Percentiles rank a stretch among this genome's conserved stretches.
Evolutionary conservation across 2,888 invertebrate species (phyloP).

Genomic region (Himalopsyche tibetana): DNA sequence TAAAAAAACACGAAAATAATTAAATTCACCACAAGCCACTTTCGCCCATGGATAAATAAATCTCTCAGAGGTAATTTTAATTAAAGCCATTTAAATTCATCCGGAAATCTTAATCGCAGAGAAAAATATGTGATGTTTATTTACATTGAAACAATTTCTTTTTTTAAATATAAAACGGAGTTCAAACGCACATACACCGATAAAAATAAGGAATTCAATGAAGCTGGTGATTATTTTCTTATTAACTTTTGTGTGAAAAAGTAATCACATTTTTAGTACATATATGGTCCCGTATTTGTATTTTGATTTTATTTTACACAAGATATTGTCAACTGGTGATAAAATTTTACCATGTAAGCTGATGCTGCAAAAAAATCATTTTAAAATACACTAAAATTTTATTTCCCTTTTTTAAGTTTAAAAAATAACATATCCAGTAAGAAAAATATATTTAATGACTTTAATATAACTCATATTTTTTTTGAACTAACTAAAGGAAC

Average conservation of each 20-base stretch:
- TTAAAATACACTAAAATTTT: too few relatives aligned
- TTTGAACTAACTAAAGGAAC: too few relatives aligned
- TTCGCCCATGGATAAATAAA: background rate
- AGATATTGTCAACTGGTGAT: background rate
- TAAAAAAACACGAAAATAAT: conserved; percentile 8
- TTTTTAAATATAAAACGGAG: background rate
- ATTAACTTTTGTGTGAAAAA: background rate
- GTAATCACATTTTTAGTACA: conserved; percentile 16
- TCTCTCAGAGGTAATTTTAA: conserved; percentile 14
- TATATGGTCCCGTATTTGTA: background rate
- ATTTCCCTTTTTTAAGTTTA: too few relatives aligned
- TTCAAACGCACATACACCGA: background rate
- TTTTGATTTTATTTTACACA: background rate
- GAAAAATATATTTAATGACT: too few relatives aligned
- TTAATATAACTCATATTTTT: too few relatives aligned
- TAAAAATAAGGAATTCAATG: background rate
- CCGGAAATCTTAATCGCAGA: background rate
- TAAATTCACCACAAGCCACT: background rate
- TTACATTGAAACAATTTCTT: background rate
- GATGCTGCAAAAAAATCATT: background rate
- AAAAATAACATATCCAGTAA: too few relatives aligned
- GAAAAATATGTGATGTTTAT: background rate
- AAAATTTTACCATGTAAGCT: background rate
- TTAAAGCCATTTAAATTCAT: conserved; percentile 21
- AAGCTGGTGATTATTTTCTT: conserved; percentile 32